These are phyloP conservation scores for Salticus scenicus DNA, from an alignment of 2,888 invertebrate species.

Conservation along the genomic window DNA sequence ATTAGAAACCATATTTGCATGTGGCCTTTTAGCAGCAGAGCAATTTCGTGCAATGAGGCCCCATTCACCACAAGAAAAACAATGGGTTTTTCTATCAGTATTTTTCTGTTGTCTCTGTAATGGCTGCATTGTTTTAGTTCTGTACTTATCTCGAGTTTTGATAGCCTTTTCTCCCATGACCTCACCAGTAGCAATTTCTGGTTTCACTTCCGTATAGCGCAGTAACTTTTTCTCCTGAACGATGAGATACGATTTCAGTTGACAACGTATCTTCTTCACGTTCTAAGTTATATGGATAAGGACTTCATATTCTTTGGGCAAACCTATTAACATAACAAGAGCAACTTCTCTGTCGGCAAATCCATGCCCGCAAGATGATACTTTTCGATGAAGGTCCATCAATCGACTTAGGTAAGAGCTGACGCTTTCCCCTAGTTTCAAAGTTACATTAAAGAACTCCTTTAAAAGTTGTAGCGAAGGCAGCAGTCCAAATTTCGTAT, in stretches of 20 bases:
- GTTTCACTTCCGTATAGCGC: not conserved
- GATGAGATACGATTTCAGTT: not conserved
- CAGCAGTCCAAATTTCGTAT: constrained; percentile 22
- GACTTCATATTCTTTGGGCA: not conserved
- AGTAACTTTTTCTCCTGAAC: not conserved
- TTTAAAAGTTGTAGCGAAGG: constrained; percentile 22
- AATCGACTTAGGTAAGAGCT: not conserved
- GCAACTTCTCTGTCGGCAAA: constrained; percentile 3
- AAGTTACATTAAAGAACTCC: not conserved
- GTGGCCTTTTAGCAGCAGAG: not conserved
- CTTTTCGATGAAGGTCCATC: not conserved
- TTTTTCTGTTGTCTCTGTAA: not conserved
- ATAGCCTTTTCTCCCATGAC: not conserved
- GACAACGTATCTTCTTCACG: constrained; percentile 5
- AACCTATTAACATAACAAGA: not conserved
- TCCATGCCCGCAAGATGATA: not conserved
- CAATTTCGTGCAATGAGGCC: constrained; percentile 9
- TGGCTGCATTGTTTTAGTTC: no score
- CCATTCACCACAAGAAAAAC: not conserved
- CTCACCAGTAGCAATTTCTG: not conserved
- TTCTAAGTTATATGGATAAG: not conserved
- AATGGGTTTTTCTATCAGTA: constrained; percentile 18
- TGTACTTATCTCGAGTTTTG: not conserved
- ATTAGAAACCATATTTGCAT: not conserved
- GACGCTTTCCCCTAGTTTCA: not conserved